A percentile compares a stretch with the other conserved stretches of the same genome.
These are phyloP conservation scores for Heterodera carotae DNA, from an alignment of 1,140 invertebrate species.

Conservation along the genomic window DNA sequence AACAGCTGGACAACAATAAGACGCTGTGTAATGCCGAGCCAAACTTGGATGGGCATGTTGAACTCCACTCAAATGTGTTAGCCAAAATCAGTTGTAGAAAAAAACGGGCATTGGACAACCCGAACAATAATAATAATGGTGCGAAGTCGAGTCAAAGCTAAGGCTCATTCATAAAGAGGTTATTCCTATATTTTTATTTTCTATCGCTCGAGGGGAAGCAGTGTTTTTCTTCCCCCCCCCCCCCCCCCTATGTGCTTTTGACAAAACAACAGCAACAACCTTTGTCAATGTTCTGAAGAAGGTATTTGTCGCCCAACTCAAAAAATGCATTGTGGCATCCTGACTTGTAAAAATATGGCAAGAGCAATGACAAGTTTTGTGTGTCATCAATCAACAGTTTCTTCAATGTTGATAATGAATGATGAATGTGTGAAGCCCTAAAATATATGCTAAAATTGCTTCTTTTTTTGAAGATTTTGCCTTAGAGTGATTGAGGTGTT, in stretches of 20 bases:
- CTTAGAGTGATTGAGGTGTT: background rate
- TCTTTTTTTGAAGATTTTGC: background rate
- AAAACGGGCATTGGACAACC: no score
- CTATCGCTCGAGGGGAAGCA: no score
- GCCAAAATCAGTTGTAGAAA: no score
- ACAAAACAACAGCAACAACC: background rate
- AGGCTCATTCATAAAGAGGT: no score
- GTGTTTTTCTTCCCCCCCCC: no score
- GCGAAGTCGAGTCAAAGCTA: no score
- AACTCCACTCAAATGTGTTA: constrained; percentile 42
- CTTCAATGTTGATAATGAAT: constrained; percentile 40
- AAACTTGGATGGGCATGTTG: constrained; percentile 9
- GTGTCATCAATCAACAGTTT: constrained; percentile 45
- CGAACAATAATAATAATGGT: no score
- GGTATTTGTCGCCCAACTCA: constrained; percentile 32
- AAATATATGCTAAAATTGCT: background rate
- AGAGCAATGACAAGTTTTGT: constrained; percentile 25
- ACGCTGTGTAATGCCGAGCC: constrained; percentile 37
- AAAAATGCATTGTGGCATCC: constrained; percentile 50
- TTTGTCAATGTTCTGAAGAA: constrained; percentile 11
- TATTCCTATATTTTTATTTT: no score
- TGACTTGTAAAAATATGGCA: constrained; percentile 49
- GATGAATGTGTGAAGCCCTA: constrained; percentile 10
- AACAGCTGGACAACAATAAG: constrained; percentile 20
- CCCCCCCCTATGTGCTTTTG: no score